Conservation (phyloP, 2,888 invertebrate species). For the Anticlea derivata region DNA sequence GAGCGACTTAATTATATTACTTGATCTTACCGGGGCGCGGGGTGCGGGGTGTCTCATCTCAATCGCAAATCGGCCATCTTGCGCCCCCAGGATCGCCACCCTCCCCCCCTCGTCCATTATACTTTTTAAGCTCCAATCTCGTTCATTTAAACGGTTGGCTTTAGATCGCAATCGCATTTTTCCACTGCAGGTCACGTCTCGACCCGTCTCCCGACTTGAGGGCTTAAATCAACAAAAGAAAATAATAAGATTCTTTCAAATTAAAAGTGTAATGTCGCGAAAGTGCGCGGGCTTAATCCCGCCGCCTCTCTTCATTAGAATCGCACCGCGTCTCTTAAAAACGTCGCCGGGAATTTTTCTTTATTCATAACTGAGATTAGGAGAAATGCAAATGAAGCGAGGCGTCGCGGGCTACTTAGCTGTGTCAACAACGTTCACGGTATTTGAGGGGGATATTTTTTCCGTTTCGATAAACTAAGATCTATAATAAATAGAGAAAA, state of each 20-base stretch:
- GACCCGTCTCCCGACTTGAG: constrained; percentile 82
- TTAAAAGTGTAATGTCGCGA: constrained; percentile 88
- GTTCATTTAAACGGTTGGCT: constrained; percentile 89
- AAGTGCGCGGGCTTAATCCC: constrained; percentile 74
- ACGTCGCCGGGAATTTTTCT: constrained; percentile 79
- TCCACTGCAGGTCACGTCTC: constrained; percentile 88
- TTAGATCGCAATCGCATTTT: constrained; percentile 89
- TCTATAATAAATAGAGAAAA: constrained; percentile 27
- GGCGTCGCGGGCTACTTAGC: constrained; percentile 79
- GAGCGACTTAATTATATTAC: constrained; percentile 78
- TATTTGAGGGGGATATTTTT: constrained; percentile 54
- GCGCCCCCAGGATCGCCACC: constrained; percentile 78
- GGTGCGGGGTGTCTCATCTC: constrained; percentile 78
- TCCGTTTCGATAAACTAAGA: constrained; percentile 43
- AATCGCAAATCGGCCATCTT: constrained; percentile 85
- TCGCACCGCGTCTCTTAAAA: constrained; percentile 73
- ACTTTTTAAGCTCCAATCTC: constrained; percentile 90
- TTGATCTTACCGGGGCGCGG: constrained; percentile 69
- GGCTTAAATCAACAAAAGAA: constrained; percentile 88
- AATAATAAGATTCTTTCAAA: constrained; percentile 89
- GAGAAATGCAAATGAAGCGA: constrained; percentile 82
- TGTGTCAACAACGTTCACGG: constrained; percentile 76
- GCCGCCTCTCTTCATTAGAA: constrained; percentile 77
- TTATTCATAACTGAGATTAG: constrained; percentile 83
- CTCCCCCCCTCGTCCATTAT: constrained; percentile 84